Evolutionary conservation across 1,140 invertebrate species (phyloP), one percentile per base, ranked within the genome.

Genomic region (Hirudo medicinalis): DNA sequence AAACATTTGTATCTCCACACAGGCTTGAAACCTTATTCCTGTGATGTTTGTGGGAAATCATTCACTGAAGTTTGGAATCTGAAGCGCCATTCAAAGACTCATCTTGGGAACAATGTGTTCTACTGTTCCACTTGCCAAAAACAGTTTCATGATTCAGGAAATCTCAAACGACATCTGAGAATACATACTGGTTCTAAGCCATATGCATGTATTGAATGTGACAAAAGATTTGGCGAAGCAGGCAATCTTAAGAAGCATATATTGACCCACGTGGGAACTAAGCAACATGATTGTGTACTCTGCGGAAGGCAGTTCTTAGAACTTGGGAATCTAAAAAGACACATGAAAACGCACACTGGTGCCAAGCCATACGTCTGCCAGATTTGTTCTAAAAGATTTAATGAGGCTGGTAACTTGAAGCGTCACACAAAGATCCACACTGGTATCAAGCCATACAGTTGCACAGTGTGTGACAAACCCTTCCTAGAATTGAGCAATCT

Each of bases 351-450:
- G 74, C 96, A 99, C 81, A 95, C 91, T 22, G 94, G 94, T 4
- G 91, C 94, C 82, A 95, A 95, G 79, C 93, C 93, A 2, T 67
- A 40, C 53, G 22, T 20, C 9, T 73, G 72, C 60, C 29, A 32
- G 9, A 17, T 73, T 17, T 73, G 72, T 74, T 77, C 76, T 2
- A 79, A 94, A 84, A 92, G 92, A 70, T 97, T 97, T 86, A 96
- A 94, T 74, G 96, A 93, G 75, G 93, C 94, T 84, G 94, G 94
- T 75, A 98, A 98, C 82, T 97, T 98, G 95, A 98, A 98, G 85
- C 97, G 97, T 79, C 95, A 99, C 85, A 97, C 94, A 11, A 97
- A 97, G 81, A 98, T 97, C 75, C 95, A 99, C 81, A 97, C 94
- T 78, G 94, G 95, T 73, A 94, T 98, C 81, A 98, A 98, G 79